A percentile compares a stretch with the other conserved stretches of the same genome.
Evolutionary conservation across 2,888 invertebrate species (phyloP).

Genomic region (Poecilus cupreus): DNA sequence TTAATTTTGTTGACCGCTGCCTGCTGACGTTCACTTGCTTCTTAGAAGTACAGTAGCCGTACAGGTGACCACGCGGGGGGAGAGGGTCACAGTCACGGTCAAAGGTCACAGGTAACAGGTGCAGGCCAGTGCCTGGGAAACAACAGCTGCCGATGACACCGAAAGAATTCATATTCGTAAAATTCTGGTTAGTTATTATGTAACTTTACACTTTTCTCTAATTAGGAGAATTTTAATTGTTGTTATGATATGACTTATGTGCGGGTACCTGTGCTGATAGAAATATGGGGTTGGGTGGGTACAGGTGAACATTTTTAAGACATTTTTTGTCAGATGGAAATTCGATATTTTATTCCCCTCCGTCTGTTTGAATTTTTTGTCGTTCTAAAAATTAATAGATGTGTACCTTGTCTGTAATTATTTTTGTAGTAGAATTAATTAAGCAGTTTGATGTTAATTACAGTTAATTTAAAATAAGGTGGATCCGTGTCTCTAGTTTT

Average conservation of each 20-base stretch:
- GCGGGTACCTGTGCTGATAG: background rate
- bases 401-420: too few relatives aligned
- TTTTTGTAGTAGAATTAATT: too few relatives aligned
- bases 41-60: conserved; percentile 2
- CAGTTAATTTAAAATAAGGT: too few relatives aligned
- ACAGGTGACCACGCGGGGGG: conserved; percentile 9
- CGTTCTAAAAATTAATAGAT: too few relatives aligned
- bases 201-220: conserved; percentile 24
- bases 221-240: background rate
- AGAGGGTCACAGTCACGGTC: background rate
- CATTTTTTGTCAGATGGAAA: conserved; percentile 1
- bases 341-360: conserved; percentile 5
- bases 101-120: conserved; percentile 30
- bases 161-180: background rate
- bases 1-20: conserved; percentile 7
- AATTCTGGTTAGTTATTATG: background rate
- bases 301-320: background rate
- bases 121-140: conserved; percentile 4
- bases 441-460: too few relatives aligned
- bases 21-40: conserved; percentile 2
- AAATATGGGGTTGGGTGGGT: background rate
- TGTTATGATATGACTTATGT: background rate
- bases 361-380: too few relatives aligned
- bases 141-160: background rate
- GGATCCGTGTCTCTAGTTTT: too few relatives aligned